Evolutionary conservation across 2,888 invertebrate genomes (phyloP), one percentile per base, ranked within the genome.

Genomic region (Mesochorus sp.): DNA sequence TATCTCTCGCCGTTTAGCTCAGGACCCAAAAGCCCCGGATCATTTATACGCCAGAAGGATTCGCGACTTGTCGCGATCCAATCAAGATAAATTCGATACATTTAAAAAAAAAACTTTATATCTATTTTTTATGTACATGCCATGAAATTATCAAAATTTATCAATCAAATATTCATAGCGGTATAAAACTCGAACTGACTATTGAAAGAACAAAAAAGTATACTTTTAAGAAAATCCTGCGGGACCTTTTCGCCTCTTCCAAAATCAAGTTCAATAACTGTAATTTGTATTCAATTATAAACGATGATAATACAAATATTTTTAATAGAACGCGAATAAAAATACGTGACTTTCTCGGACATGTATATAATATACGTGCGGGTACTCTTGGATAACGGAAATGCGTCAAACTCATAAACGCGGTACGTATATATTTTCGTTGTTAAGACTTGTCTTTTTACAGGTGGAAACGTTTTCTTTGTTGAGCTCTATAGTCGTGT

Each of bases 391-490:
- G 19, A 10, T 17, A 4, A 19, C 8, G 2, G 21, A 19, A 47
- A 47, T 47, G 12, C 19, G 21, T 39, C 26, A 4, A 21, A 42
- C 42, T 12, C 42, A 24, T 24, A 26, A 8, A 59, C 14, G n/a
- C n/a, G 24, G n/a, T 44, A 24, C 8, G 24, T 19, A n/a, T 6
- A 17, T 17, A 42, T 49, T 12, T 47, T 37, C 37, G 55, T 42
- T 12, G 1, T 39, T 17, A n/a, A 39, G 51, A 10, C 39, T 17
- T 34, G n/a, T 6, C 51, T 24, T 34, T 21, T 64, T 34, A 68
- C 77, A 72, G 73, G 68, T 64, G 59, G 37, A 66, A 70, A 19
- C 5, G 57, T 67, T 77, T 67, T 61, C 59, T 51, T 47, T 24
- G 42, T 10, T 26, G 6, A 57, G 47, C 19, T 42, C 67, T 47